Evolutionary conservation across 2,113 vertebrate genomes (phyloP).

Genomic region (human): DNA sequence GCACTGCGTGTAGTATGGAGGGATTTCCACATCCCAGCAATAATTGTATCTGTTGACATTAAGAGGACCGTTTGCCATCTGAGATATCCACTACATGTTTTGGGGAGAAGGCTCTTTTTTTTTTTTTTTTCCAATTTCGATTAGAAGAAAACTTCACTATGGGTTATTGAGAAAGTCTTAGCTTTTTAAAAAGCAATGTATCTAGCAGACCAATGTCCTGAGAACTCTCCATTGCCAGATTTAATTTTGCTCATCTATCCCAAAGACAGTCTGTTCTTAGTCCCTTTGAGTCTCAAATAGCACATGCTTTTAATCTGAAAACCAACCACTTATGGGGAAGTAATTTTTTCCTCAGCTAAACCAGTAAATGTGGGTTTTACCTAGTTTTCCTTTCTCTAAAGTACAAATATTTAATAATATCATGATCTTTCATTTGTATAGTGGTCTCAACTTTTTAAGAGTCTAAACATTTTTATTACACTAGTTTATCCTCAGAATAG

Average conservation of each 20-base stretch:
- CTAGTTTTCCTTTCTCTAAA: constrained; percentile 14
- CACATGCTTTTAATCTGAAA: constrained; percentile 1
- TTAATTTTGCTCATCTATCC: neutral
- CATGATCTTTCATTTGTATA: constrained; percentile 11
- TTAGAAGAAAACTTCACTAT: constrained; percentile 28
- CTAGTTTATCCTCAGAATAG: neutral
- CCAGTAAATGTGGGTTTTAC: constrained; percentile 3
- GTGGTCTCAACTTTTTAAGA: neutral
- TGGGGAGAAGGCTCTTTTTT: neutral
- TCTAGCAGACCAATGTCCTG: neutral
- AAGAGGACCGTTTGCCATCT: constrained; percentile 19
- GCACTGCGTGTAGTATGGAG: neutral
- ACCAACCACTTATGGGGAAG: neutral
- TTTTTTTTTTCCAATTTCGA: neutral
- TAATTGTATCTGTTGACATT: constrained; percentile 49
- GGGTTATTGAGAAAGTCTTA: constrained; percentile 24
- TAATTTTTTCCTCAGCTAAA: neutral
- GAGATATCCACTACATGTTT: constrained; percentile 23
- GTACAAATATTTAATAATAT: constrained; percentile 1
- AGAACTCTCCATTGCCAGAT: neutral
- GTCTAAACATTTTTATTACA: neutral
- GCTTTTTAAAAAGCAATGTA: neutral
- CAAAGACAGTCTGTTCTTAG: neutral
- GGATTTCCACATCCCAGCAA: neutral
- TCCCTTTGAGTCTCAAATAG: neutral